Conservation (phyloP, 2,888 invertebrate species). For the Drosophila trichaetosa region DNA sequence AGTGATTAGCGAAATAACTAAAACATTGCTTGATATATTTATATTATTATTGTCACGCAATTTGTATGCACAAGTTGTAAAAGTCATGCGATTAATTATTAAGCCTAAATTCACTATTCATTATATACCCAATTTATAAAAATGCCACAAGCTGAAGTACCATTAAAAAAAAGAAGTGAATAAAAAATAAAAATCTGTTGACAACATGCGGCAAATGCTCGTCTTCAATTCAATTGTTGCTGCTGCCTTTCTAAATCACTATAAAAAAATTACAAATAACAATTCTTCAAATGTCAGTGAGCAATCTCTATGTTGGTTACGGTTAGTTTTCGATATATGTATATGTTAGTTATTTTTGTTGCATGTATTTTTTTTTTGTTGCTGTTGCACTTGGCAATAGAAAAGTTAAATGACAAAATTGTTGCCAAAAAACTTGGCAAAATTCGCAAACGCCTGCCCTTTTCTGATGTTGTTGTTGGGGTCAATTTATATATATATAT, state of each 20-base stretch:
- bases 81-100: background rate
- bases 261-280: constrained; percentile 18
- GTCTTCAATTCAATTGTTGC: constrained; percentile 48
- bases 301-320: constrained; percentile 45
- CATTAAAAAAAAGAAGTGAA: background rate
- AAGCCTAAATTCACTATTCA: background rate
- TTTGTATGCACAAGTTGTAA: too few relatives aligned
- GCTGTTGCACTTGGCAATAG: constrained; percentile 52
- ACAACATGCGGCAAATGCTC: constrained; percentile 43
- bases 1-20: background rate
- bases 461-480: constrained; percentile 39
- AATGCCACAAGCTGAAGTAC: background rate
- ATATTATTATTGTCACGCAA: too few relatives aligned
- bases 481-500: constrained; percentile 16
- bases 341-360: background rate
- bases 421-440: constrained; percentile 25
- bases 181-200: constrained; percentile 24
- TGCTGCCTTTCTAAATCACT: constrained; percentile 67
- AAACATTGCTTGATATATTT: background rate
- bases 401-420: constrained; percentile 43
- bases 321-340: constrained; percentile 11
- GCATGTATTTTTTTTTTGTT: constrained; percentile 1
- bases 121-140: background rate
- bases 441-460: constrained; percentile 60
- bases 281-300: constrained; percentile 70